These are phyloP conservation scores for Dolichoris vasculosae DNA, from an alignment of 1,140 invertebrate genomes.

Conservation along the genomic window DNA sequence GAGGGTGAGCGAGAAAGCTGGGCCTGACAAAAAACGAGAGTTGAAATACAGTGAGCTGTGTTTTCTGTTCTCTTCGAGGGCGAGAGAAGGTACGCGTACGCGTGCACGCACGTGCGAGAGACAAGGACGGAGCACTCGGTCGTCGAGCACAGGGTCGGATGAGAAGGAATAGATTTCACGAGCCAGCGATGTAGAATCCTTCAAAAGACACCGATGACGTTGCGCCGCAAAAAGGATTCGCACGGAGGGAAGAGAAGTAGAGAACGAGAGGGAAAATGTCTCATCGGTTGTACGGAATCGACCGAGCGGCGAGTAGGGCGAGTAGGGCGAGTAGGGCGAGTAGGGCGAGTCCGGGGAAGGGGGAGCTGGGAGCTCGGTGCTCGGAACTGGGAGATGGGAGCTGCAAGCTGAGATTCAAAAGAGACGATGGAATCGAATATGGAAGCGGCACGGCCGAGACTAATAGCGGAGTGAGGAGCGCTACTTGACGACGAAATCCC, in stretches of 20 bases:
- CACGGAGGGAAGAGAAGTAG: conserved; percentile 56
- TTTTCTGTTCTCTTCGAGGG: background rate
- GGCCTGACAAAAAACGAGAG: conserved; percentile 66
- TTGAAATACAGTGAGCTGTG: conserved; percentile 51
- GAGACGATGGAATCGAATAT: conserved; percentile 53
- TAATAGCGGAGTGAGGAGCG: background rate
- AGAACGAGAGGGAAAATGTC: conserved; percentile 44
- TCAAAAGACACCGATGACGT: conserved; percentile 70
- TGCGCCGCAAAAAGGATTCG: conserved; percentile 72
- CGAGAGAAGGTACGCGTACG: conserved; percentile 4
- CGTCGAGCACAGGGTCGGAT: conserved; percentile 69
- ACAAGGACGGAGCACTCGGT: conserved; percentile 62
- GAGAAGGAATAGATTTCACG: conserved; percentile 75
- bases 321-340: no score
- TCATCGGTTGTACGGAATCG: background rate
- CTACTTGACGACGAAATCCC: conserved; percentile 70
- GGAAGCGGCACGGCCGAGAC: conserved; percentile 42
- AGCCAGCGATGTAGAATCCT: conserved; percentile 71
- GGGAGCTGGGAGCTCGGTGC: conserved; percentile 19
- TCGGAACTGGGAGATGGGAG: no score
- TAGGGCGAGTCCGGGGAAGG: background rate
- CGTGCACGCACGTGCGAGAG: conserved; percentile 57
- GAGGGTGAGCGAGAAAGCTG: conserved; percentile 55
- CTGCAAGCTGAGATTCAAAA: conserved; percentile 37
- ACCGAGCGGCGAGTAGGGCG: no score